Percentiles rank a stretch among this genome's conserved stretches.
phyloP scores from a whole-genome alignment of 1,140 invertebrate species.

The Zaprionus tsacasi region DNA sequence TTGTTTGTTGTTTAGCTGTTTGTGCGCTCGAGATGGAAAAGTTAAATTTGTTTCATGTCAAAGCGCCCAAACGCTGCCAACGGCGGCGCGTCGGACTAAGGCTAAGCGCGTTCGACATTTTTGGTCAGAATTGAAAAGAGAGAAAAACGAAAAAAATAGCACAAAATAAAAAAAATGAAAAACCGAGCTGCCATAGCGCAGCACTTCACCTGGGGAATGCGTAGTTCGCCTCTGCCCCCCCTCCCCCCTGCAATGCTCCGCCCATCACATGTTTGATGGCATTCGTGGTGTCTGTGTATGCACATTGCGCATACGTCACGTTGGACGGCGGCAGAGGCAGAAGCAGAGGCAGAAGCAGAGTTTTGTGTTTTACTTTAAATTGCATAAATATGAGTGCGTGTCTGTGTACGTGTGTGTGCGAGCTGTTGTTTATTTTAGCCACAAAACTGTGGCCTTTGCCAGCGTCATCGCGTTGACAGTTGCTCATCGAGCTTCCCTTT shows the following conservation, averaged over 20 bases:
- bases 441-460: slow-evolving; percentile 70
- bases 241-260: no score
- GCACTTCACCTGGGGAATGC: slow-evolving; percentile 10
- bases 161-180: not conserved
- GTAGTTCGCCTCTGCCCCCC: no score
- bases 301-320: slow-evolving; percentile 76
- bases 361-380: slow-evolving; percentile 82
- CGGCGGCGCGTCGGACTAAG: slow-evolving; percentile 54
- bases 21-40: slow-evolving; percentile 76
- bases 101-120: slow-evolving; percentile 80
- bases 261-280: not conserved
- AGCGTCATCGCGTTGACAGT: slow-evolving; percentile 59
- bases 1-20: slow-evolving; percentile 32
- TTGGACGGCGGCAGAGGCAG: slow-evolving; percentile 64
- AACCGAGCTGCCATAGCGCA: slow-evolving; percentile 51
- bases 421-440: slow-evolving; percentile 68
- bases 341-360: slow-evolving; percentile 55
- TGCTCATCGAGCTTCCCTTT: slow-evolving; percentile 40
- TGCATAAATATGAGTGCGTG: slow-evolving; percentile 73
- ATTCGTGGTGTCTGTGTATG: slow-evolving; percentile 13
- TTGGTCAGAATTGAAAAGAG: slow-evolving; percentile 66
- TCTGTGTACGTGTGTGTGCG: slow-evolving; percentile 22
- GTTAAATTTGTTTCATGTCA: slow-evolving; percentile 82
- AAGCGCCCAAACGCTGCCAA: slow-evolving; percentile 56
- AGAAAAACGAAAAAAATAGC: slow-evolving; percentile 35